These are phyloP conservation scores for Apantesis nais DNA, from an alignment of 2,888 invertebrate genomes.

Conservation along the genomic window DNA sequence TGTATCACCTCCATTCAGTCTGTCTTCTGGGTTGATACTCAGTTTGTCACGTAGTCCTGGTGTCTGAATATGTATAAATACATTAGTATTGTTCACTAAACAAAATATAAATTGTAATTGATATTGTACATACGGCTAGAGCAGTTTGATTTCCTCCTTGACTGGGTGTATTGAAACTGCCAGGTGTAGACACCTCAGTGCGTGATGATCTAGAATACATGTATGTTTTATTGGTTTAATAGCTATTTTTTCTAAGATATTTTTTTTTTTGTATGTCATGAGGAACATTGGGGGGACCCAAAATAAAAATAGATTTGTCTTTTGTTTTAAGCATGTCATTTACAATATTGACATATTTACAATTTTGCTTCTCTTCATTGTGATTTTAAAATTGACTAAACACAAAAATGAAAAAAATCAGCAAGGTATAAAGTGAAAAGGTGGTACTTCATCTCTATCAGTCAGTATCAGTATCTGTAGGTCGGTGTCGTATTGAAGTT, in stretches of 20 bases:
- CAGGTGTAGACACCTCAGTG: constrained; percentile 86
- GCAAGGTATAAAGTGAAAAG: too few relatives aligned
- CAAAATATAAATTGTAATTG: background rate
- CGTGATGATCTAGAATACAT: constrained; percentile 84
- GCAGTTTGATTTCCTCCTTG: constrained; percentile 61
- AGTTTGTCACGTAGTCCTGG: constrained; percentile 96
- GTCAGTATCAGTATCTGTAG: too few relatives aligned
- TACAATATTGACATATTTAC: background rate
- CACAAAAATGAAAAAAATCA: too few relatives aligned
- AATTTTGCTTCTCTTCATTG: background rate
- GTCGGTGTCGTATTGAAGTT: background rate
- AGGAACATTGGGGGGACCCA: too few relatives aligned
- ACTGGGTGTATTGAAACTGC: constrained; percentile 87
- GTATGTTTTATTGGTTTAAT: background rate
- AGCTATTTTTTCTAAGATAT: too few relatives aligned
- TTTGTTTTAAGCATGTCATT: too few relatives aligned
- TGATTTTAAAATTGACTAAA: background rate
- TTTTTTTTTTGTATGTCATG: too few relatives aligned
- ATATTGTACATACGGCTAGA: constrained; percentile 57
- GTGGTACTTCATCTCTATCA: too few relatives aligned
- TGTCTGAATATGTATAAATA: constrained; percentile 64
- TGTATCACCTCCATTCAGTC: constrained; percentile 89
- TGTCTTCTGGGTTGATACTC: constrained; percentile 96
- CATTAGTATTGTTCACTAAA: background rate
- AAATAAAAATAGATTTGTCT: too few relatives aligned